Evolutionary conservation across 2,797 vertebrate species (phyloP), one percentile per base, ranked within the genome.

Genomic region (Nyctalus aviator): DNA sequence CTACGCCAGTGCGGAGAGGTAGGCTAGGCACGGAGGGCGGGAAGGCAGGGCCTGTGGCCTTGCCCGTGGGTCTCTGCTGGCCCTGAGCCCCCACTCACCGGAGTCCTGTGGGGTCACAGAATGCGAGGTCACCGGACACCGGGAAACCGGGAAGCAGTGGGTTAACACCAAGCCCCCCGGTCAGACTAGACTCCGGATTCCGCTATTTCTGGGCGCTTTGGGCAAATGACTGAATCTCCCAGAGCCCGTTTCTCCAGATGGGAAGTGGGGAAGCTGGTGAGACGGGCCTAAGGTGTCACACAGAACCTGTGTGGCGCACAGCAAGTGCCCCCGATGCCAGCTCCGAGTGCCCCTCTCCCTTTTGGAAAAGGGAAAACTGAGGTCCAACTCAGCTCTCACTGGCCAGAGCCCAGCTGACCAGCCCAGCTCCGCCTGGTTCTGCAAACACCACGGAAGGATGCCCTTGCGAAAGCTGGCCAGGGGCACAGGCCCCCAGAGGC

Each of bases 1-100:
- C 99, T 0, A 97, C 96, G 1, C 99, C 99, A 0, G 98, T 99
- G 76, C 98, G 88, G 76, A 99, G 99, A 99, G 99, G 99, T 99
- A 97, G 94, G 94, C 2, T 4, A 59, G 41, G 6, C 25, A 11
- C 18, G 4, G 71, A 37, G 73, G 41, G 27, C 62, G 20, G 73
- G 69, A 37, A 55, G 72, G 53, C 30, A n/a, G 32, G 66, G 10
- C 68, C 23, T 17, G 71, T 18, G 21, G 84, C 41, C 11, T 1
- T 11, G 37, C 44, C 37, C 2, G 0, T 9, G 12, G 27, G 5
- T 44, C 68, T 69, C 27, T n/a, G 55, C 73, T 41, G 59, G 50
- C 30, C 37, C 44, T 35, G 5, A 53, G 12, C 17, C 21, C 25
- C 53, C 35, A 7, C 14, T 79, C 32, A 20, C 68, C n/a, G 5